Evolutionary conservation across 1,140 invertebrate species (phyloP).

Genomic region (Sycophaga agraensis): DNA sequence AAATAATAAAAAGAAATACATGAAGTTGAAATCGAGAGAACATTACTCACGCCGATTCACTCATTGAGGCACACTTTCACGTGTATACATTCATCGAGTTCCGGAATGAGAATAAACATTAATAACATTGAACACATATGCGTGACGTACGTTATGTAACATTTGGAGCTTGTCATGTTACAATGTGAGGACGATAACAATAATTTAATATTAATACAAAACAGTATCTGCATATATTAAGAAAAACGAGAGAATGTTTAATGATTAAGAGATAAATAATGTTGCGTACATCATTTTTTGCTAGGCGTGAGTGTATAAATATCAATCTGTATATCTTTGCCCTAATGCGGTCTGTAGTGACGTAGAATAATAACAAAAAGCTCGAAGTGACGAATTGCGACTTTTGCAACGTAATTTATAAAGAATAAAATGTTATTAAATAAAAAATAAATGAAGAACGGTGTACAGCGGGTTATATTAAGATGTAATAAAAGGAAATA

Average conservation of each 20-base stretch:
- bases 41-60: not conserved
- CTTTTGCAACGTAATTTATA: slow-evolving; percentile 49
- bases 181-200: slow-evolving; percentile 3
- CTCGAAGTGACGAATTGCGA: slow-evolving; percentile 34
- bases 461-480: slow-evolving; percentile 27
- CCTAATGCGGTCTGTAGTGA: slow-evolving; percentile 13
- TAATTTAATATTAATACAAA: slow-evolving; percentile 19
- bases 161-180: slow-evolving; percentile 46
- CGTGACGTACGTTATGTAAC: slow-evolving; percentile 9
- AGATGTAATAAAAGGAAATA: not conserved
- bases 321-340: slow-evolving; percentile 17
- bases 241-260: not conserved
- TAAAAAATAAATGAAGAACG: slow-evolving; percentile 14
- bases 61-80: not conserved
- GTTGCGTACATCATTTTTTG: slow-evolving; percentile 49
- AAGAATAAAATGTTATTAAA: slow-evolving; percentile 26
- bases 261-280: slow-evolving; percentile 18
- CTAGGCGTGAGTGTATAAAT: slow-evolving; percentile 34
- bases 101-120: not conserved
- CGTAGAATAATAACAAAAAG: slow-evolving; percentile 24
- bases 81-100: slow-evolving; percentile 5
- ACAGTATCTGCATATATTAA: slow-evolving; percentile 1
- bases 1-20: not conserved
- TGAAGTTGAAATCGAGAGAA: not conserved
- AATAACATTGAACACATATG: not conserved